A percentile compares a stretch with the other conserved stretches of the same genome.
phyloP scores from a whole-genome alignment of 2,797 vertebrate species.

The Odontamblyopus rebecca region DNA sequence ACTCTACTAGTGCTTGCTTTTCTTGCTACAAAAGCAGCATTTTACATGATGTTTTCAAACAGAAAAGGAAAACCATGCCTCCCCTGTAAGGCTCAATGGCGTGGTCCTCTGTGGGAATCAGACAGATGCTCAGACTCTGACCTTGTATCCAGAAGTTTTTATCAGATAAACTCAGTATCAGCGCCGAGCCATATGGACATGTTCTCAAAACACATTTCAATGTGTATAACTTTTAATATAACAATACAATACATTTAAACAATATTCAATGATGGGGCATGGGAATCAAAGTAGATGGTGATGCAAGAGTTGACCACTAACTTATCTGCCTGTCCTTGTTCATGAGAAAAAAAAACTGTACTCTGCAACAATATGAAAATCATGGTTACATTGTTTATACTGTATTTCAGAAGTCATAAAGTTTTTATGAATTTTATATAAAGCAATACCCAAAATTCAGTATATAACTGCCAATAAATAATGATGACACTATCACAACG shows the following conservation, averaged over 20 bases:
- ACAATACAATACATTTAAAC: not conserved
- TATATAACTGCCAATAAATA: not conserved
- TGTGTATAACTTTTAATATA: too few species aligned
- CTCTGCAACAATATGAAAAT: too few species aligned
- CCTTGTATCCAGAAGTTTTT: slow-evolving; percentile 55
- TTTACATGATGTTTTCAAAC: not conserved
- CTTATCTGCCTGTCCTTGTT: not conserved
- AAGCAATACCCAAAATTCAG: not conserved
- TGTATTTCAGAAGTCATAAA: not conserved
- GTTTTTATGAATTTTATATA: not conserved
- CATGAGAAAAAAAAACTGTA: not conserved
- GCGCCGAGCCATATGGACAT: slow-evolving; percentile 46
- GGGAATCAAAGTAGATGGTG: not conserved
- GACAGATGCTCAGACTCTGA: slow-evolving; percentile 55
- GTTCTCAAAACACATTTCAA: slow-evolving; percentile 50
- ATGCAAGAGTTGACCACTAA: not conserved
- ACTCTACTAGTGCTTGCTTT: not conserved
- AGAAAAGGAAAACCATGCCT: not conserved
- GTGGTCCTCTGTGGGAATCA: slow-evolving; percentile 53
- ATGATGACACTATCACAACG: not conserved
- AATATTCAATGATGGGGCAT: not conserved
- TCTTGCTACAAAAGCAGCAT: not conserved
- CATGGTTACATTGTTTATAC: not conserved
- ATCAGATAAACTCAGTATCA: slow-evolving; percentile 32
- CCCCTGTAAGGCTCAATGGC: not conserved